Evolutionary conservation across 2,797 vertebrate genomes (phyloP).

Genomic region (Triplophysa yarkandensis): DNA sequence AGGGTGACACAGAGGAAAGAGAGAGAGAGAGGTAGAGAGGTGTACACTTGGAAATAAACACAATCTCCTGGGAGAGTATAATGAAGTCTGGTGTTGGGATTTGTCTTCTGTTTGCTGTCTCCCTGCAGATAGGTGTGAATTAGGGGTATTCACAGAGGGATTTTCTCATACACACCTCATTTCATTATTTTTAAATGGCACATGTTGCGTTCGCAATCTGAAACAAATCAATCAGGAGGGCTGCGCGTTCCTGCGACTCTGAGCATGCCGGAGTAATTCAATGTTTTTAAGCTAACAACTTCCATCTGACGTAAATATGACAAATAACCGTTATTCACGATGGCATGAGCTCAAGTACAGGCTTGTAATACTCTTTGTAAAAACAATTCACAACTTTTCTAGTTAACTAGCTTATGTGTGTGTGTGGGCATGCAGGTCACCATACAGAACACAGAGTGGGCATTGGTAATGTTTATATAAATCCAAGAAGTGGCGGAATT

Average conservation of each 20-base stretch:
- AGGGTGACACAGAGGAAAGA: background rate
- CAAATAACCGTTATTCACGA: slow-evolving; percentile 15
- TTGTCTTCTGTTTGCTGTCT: slow-evolving; percentile 37
- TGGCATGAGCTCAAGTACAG: slow-evolving; percentile 6
- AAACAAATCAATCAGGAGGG: slow-evolving; percentile 17
- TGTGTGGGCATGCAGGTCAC: slow-evolving; percentile 26
- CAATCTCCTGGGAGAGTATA: slow-evolving; percentile 40
- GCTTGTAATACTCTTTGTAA: slow-evolving; percentile 16
- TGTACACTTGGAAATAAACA: slow-evolving; percentile 34
- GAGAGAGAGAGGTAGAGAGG: slow-evolving; percentile 6
- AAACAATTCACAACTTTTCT: slow-evolving; percentile 18
- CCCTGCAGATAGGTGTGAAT: slow-evolving; percentile 50
- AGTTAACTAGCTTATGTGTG: slow-evolving; percentile 15
- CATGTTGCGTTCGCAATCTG: slow-evolving; percentile 37
- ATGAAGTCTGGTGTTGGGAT: slow-evolving; percentile 47
- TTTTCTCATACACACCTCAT: slow-evolving; percentile 47
- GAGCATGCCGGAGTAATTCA: slow-evolving; percentile 15
- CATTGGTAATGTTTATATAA: slow-evolving; percentile 45
- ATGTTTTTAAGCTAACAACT: slow-evolving; percentile 32
- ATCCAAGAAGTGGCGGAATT: background rate
- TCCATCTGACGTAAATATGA: slow-evolving; percentile 34
- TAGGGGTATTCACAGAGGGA: slow-evolving; percentile 44
- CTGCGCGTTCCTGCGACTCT: background rate
- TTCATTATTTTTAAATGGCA: slow-evolving; percentile 53
- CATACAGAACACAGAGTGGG: slow-evolving; percentile 47